A percentile compares a stretch with the other conserved stretches of the same genome.
These are phyloP conservation scores for Papilio aristodemus DNA, from an alignment of 1,140 invertebrate species.

Conservation along the genomic window DNA sequence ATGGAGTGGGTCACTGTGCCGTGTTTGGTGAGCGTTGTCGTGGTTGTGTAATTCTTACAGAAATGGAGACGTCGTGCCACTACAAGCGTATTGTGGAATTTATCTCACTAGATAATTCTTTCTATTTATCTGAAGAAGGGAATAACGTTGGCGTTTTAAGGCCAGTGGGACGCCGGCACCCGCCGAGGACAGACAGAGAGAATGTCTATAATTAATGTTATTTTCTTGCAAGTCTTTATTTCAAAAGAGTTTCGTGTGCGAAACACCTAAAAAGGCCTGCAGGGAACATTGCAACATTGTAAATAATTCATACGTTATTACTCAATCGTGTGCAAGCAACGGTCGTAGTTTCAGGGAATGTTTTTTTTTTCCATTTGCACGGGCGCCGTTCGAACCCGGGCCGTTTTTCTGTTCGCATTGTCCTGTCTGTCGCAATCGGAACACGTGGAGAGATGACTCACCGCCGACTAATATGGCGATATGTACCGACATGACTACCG, in stretches of 20 bases:
- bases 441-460: constrained; percentile 35
- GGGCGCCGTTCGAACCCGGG: constrained; percentile 40
- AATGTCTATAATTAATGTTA: constrained; percentile 17
- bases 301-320: constrained; percentile 76
- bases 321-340: constrained; percentile 67
- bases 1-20: constrained; percentile 46
- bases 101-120: constrained; percentile 19
- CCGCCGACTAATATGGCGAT: constrained; percentile 23
- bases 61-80: constrained; percentile 29
- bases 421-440: constrained; percentile 48
- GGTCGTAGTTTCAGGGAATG: constrained; percentile 56
- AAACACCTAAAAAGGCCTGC: constrained; percentile 58
- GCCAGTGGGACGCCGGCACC: background rate
- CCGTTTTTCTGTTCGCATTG: constrained; percentile 57
- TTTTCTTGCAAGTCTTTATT: background rate
- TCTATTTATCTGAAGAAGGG: constrained; percentile 24
- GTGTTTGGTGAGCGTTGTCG: constrained; percentile 41
- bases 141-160: constrained; percentile 7
- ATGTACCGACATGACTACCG: constrained; percentile 12
- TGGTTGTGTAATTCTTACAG: constrained; percentile 42
- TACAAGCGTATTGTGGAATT: background rate
- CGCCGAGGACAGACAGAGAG: background rate
- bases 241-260: constrained; percentile 34
- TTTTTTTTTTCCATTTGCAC: constrained; percentile 46
- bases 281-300: constrained; percentile 70